Conservation (phyloP, 2,113 vertebrate genomes). For the Brachyistius frenatus region DNA sequence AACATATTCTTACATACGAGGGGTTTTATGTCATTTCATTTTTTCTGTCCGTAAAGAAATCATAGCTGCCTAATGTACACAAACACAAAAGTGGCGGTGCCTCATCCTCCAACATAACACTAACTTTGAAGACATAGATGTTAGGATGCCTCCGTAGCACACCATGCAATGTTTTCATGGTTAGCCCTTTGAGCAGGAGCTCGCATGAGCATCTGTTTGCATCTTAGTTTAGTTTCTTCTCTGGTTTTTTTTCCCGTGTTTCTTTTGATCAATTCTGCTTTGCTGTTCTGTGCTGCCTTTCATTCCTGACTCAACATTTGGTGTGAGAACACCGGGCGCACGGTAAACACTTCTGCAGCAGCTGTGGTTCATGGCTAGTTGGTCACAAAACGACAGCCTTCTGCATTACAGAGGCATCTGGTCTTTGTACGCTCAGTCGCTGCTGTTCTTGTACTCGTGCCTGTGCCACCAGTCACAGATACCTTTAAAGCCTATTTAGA, state of each 20-base stretch:
- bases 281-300: slow-evolving; percentile 46
- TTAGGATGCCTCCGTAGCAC: background rate
- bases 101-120: slow-evolving; percentile 20
- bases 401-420: slow-evolving; percentile 23
- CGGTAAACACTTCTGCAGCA: slow-evolving; percentile 56
- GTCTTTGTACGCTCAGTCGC: slow-evolving; percentile 5
- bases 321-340: slow-evolving; percentile 20
- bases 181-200: background rate
- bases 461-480: background rate
- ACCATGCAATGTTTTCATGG: slow-evolving; percentile 19
- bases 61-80: slow-evolving; percentile 13
- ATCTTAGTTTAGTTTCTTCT: slow-evolving; percentile 34
- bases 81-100: slow-evolving; percentile 8
- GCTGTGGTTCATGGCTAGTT: slow-evolving; percentile 32
- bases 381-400: slow-evolving; percentile 21
- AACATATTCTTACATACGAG: background rate
- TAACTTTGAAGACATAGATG: slow-evolving; percentile 34
- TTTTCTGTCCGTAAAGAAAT: slow-evolving; percentile 4
- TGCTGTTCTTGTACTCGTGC: background rate
- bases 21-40: background rate
- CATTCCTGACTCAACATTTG: slow-evolving; percentile 57
- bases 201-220: slow-evolving; percentile 10
- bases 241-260: background rate
- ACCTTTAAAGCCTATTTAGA: background rate
- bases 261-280: slow-evolving; percentile 39